Percentiles rank a stretch among this genome's conserved stretches.
Evolutionary conservation across 2,888 invertebrate species (phyloP).

Genomic region (Cynaeus angustus): DNA sequence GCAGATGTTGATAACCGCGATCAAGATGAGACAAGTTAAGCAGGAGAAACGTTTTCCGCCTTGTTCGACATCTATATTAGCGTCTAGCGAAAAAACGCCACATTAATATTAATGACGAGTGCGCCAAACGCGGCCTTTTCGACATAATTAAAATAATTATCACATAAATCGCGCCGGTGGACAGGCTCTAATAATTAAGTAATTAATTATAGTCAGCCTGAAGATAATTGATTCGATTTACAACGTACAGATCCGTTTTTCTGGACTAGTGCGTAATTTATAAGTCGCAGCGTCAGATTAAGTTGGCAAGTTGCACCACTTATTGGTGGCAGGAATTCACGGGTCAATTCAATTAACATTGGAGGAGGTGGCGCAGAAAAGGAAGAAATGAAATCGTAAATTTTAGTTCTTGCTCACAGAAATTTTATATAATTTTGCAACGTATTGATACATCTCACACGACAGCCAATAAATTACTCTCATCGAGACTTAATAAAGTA

Average conservation of each 20-base stretch:
- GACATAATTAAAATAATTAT: constrained; percentile 39
- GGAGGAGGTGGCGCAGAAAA: no score
- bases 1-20: constrained; percentile 41
- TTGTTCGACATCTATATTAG: constrained; percentile 27
- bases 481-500: constrained; percentile 35
- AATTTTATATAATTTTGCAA: no score
- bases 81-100: constrained; percentile 13
- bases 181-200: constrained; percentile 36
- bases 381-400: no score
- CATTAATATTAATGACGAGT: constrained; percentile 31
- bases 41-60: constrained; percentile 7
- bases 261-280: constrained; percentile 1
- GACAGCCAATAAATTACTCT: constrained; percentile 43
- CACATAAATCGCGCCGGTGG: constrained; percentile 43
- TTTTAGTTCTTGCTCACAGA: no score
- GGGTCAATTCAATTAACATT: no score
- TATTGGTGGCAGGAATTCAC: no score
- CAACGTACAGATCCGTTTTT: constrained; percentile 8
- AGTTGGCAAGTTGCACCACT: no score
- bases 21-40: constrained; percentile 11
- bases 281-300: background rate
- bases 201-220: constrained; percentile 43
- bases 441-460: constrained; percentile 31
- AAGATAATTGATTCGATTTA: constrained; percentile 41
- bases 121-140: constrained; percentile 22